These are phyloP conservation scores for Lytechinus variegatus DNA, from an alignment of 35 echinoderm and acorn worm species.

Conservation along the genomic window DNA sequence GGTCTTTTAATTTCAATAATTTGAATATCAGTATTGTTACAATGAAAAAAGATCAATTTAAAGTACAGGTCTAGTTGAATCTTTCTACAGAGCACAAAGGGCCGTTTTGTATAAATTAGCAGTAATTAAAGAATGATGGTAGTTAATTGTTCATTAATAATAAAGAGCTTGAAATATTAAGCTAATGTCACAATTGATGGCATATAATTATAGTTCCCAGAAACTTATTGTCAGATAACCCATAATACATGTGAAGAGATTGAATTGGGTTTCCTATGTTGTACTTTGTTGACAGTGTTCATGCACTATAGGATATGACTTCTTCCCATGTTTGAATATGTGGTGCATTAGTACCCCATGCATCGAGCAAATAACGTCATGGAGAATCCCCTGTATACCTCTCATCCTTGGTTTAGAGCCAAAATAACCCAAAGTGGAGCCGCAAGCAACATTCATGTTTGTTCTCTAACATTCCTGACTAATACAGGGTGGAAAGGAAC, in stretches of 20 bases:
- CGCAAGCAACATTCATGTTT: background rate
- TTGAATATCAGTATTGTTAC: too few relatives aligned
- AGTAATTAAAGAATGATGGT: too few relatives aligned
- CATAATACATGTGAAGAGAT: background rate
- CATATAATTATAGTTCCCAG: too few relatives aligned
- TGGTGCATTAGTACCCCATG: background rate
- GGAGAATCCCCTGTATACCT: background rate
- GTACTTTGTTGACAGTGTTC: background rate
- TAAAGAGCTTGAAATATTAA: too few relatives aligned
- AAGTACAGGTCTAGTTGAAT: too few relatives aligned
- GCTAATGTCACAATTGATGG: too few relatives aligned
- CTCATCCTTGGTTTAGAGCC: background rate
- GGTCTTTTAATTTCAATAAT: too few relatives aligned
- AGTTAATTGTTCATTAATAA: too few relatives aligned
- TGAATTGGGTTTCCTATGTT: background rate
- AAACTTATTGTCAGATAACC: too few relatives aligned
- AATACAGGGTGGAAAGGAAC: background rate
- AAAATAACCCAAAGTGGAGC: background rate
- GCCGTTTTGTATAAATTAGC: too few relatives aligned
- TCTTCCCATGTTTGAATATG: background rate
- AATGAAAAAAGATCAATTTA: too few relatives aligned
- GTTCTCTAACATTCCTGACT: background rate
- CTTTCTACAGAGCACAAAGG: too few relatives aligned
- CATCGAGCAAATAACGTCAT: background rate
- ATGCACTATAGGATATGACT: background rate